Base-by-base conservation (phyloP, 2,888 invertebrate species). In the Heliconius hortense region DNA sequence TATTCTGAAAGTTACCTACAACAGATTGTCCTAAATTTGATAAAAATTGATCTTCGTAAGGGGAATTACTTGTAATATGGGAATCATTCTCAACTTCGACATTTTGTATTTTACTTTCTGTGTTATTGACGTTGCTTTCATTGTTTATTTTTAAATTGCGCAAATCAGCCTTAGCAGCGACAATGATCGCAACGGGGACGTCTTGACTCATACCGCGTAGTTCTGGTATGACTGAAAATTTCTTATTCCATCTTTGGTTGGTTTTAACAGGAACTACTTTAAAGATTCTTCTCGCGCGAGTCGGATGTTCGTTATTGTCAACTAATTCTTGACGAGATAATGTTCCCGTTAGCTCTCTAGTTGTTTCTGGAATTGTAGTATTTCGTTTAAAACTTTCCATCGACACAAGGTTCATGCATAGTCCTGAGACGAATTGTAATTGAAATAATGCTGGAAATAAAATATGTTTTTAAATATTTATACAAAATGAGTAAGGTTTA, bases 261-360 rank as follows among this genome's bases (percentile, higher is more conserved):
- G 69, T 0, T n/a, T 69, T 69, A 18, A 69, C 56, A 15, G 69
- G 69, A 31, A 69, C 5, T 4, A 69, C 53, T 69, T 56, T 69
- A 10, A 69, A 69, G 21, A 69, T 31, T 69, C 69, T 69, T 15
- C 28, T 53, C 3, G n/a, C n/a, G n/a, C 53, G 56, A 35, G n/a
- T 53, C 31, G 15, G 15, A 24, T n/a, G 7, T 11, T 69, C n/a
- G 28, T 31, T 21, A 31, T 68, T 56, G 5, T n/a, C 31, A 8
- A 3, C 35, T 13, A 56, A 15, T 56, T 35, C 24, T 35, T 69
- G 53, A 56, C 7, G 4, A 35, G 56, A 15, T 18, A 8, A 4
- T 7, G n/a, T 31, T 24, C n/a, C 31, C 2, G 21, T 24, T 8
- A n/a, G 21, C 8, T 69, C 31, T 53, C 53, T 68, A 5, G n/a